A percentile compares a stretch with the other conserved stretches of the same genome.
Conservation (phyloP, 2,797 vertebrate genomes). For the Aphelocoma californica region DNA sequence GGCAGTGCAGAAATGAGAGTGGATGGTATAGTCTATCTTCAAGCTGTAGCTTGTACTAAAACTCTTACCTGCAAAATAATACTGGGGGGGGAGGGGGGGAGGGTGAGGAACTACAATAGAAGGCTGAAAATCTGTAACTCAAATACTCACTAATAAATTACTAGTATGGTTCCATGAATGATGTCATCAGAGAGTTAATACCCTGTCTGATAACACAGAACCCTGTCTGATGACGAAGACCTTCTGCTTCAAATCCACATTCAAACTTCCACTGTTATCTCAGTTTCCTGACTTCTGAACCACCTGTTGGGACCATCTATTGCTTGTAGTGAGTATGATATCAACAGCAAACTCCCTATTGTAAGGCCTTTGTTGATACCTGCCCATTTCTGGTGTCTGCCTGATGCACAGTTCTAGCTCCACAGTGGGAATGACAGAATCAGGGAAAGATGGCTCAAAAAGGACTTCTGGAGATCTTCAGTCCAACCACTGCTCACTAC, state of each 20-base stretch:
- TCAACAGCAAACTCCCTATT: background rate
- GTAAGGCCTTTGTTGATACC: background rate
- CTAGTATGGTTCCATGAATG: background rate
- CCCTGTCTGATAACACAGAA: background rate
- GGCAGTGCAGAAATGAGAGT: background rate
- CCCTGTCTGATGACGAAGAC: background rate
- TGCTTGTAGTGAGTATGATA: background rate
- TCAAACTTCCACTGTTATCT: background rate
- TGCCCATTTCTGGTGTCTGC: background rate
- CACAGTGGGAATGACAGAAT: background rate
- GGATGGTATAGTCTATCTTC: background rate
- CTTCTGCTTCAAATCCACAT: background rate
- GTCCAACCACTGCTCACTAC: background rate
- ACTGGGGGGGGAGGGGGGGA: too few species aligned
- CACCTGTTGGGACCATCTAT: background rate
- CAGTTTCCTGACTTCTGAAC: background rate
- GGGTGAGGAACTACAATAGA: background rate
- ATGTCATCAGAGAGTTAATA: background rate
- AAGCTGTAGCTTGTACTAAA: background rate
- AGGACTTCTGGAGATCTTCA: background rate
- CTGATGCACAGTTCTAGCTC: background rate
- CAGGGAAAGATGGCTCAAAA: background rate
- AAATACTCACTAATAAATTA: background rate
- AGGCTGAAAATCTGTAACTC: background rate
- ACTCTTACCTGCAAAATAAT: background rate